phyloP scores from a whole-genome alignment of 1,140 invertebrate species.

The Drosophila melanogaster region DNA sequence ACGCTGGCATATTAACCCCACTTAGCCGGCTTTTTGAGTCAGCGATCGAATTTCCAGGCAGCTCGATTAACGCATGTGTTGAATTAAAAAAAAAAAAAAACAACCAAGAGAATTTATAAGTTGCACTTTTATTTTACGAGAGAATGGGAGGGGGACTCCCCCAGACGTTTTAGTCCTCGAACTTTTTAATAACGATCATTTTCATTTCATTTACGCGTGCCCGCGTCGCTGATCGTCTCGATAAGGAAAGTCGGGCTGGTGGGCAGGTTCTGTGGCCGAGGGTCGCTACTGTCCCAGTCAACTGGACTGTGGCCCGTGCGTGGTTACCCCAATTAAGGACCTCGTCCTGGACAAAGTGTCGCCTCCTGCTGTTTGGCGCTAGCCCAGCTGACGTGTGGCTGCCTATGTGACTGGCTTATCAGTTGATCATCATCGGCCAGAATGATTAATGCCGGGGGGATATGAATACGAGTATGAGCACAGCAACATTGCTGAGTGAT shows the following conservation, averaged over 20 bases:
- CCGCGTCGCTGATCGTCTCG: slow-evolving; percentile 58
- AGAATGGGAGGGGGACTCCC: slow-evolving; percentile 15
- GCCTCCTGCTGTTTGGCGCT: slow-evolving; percentile 79
- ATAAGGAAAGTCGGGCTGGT: slow-evolving; percentile 56
- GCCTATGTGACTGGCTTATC: slow-evolving; percentile 70
- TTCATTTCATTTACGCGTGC: slow-evolving; percentile 82
- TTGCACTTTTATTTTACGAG: slow-evolving; percentile 71
- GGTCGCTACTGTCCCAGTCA: slow-evolving; percentile 20
- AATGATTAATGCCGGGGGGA: slow-evolving; percentile 62
- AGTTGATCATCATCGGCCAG: slow-evolving; percentile 61
- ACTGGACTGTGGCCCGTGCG: slow-evolving; percentile 17
- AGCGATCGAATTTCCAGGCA: slow-evolving; percentile 67
- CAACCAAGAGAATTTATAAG: slow-evolving; percentile 32
- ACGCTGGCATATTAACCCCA: slow-evolving; percentile 53
- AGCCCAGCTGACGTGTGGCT: slow-evolving; percentile 78
- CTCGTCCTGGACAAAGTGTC: slow-evolving; percentile 57
- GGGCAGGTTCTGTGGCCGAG: slow-evolving; percentile 8
- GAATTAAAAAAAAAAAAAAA: slow-evolving; percentile 58
- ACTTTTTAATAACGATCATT: slow-evolving; percentile 80
- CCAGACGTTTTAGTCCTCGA: slow-evolving; percentile 8
- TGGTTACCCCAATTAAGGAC: slow-evolving; percentile 55
- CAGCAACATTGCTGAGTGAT: slow-evolving; percentile 58
- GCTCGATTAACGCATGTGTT: slow-evolving; percentile 77
- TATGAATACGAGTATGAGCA: slow-evolving; percentile 26
- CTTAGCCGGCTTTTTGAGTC: slow-evolving; percentile 62